phyloP scores from a whole-genome alignment of 2,888 invertebrate genomes.

The Icerya purchasi region DNA sequence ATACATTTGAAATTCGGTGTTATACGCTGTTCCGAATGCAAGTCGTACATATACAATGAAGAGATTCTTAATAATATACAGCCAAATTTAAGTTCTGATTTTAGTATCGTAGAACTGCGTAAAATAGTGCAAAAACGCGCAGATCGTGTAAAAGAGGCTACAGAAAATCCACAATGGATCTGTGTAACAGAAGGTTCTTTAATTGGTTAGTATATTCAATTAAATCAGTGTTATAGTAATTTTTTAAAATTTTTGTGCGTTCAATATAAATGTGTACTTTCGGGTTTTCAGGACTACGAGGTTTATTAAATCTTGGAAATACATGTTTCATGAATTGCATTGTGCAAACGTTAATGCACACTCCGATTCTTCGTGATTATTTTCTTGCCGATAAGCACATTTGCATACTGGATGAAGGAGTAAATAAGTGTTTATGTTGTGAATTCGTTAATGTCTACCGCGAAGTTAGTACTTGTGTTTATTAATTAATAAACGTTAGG shows the following conservation, averaged over 20 bases:
- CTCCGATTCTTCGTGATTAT: conserved; percentile 80
- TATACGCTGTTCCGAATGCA: conserved; percentile 71
- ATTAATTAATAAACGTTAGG: too few species aligned
- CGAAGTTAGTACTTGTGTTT: conserved; percentile 32
- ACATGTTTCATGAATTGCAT: conserved; percentile 99
- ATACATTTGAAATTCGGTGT: conserved; percentile 75
- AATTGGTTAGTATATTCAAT: not conserved
- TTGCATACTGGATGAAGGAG: conserved; percentile 28
- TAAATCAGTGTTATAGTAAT: not conserved
- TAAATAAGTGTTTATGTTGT: conserved; percentile 75
- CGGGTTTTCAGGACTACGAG: conserved; percentile 45
- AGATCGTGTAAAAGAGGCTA: conserved; percentile 9
- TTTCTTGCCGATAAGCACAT: conserved; percentile 80
- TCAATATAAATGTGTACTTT: not conserved
- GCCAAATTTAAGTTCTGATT: conserved; percentile 20
- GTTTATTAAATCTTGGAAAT: conserved; percentile 84
- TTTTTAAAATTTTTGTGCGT: not conserved
- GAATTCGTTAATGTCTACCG: conserved; percentile 90
- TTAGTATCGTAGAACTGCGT: conserved; percentile 15
- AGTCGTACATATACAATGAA: conserved; percentile 52
- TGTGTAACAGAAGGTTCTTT: not conserved
- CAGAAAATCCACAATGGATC: conserved; percentile 7
- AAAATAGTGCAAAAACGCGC: conserved; percentile 7
- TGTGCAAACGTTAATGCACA: conserved; percentile 78
- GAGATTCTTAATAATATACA: conserved; percentile 28